These are phyloP conservation scores for Agriotes lineatus DNA, from an alignment of 2,888 invertebrate species.

Conservation along the genomic window DNA sequence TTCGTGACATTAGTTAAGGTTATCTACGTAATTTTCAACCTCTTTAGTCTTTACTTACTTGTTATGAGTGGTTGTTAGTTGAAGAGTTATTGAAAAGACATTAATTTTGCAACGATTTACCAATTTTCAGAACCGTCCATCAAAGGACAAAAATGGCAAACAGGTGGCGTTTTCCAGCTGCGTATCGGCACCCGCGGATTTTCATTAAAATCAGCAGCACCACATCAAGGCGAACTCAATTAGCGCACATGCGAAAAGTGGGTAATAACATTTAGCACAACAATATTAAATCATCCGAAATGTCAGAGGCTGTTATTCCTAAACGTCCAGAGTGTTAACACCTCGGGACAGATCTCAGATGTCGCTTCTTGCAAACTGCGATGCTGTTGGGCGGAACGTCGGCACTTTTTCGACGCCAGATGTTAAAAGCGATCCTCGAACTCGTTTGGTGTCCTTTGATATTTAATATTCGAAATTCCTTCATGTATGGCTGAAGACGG, in stretches of 20 bases:
- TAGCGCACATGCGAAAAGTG: not conserved
- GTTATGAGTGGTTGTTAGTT: no score
- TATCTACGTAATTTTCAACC: no score
- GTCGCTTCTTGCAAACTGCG: conserved; percentile 39
- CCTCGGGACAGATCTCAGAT: conserved; percentile 38
- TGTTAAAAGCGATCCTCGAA: conserved; percentile 44
- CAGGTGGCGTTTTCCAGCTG: no score
- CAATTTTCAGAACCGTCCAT: no score
- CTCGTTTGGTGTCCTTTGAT: conserved; percentile 47
- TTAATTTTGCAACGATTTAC: no score
- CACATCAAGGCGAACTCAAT: not conserved
- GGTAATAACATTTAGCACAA: not conserved
- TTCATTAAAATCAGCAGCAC: no score
- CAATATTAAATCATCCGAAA: conserved; percentile 16
- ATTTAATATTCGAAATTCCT: conserved; percentile 47
- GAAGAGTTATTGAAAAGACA: no score
- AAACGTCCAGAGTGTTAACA: conserved; percentile 38
- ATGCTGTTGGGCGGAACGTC: conserved; percentile 47
- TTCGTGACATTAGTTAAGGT: no score
- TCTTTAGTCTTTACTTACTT: no score
- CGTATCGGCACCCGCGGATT: no score
- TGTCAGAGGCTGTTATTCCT: conserved; percentile 22
- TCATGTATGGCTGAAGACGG: conserved; percentile 24
- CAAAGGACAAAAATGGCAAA: no score
- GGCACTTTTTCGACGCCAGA: conserved; percentile 48